Base-by-base conservation (phyloP, 2,113 vertebrate genomes). In the Solea senegalensis region DNA sequence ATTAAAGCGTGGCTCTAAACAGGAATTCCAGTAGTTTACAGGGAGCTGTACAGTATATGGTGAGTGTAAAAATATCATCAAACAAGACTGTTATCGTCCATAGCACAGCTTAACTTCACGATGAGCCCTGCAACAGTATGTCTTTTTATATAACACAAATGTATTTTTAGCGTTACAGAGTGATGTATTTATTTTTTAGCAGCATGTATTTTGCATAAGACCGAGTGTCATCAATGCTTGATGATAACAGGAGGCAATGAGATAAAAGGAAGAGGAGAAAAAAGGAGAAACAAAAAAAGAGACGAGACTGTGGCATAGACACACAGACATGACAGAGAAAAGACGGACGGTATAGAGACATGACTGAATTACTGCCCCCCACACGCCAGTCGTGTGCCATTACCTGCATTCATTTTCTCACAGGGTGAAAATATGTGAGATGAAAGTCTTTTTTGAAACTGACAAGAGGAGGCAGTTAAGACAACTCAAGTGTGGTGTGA, bases 161-260 rank as follows among this genome's bases (percentile, higher is more conserved):
- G n/a, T 85, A 82, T 85, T 87, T 86, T 86, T 87, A 86, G 79
- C 74, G 54, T 27, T 43, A 54, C 46, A 62, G 11, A 65, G 64
- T 4, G 34, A 34, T 34, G 76, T 71, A 27, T 71, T 69, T 72
- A 49, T 81, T 71, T 58, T 83, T 85, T 60, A 71, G 65, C 72
- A 73, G 78, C 51, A 74, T 85, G 75, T 48, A 70, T 87, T 88
- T 83, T 84, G 66, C 72, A 81, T 66, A 69, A 72, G 72, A 72
- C 64, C 21, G 48, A 52, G 68, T 61, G 64, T 76, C 74, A 55
- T 76, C 75, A 74, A 28, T 67, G 62, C 65, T 76, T 77, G 61
- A 76, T 71, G 61, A 76, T 71, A 58, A 75, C 16, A 40, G 43
- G 13, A 41, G 28, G 26, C 39, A 52, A 48, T 16, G 27, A 11